phyloP scores from a whole-genome alignment of 2,797 vertebrate species.

The Propithecus deckenii region DNA sequence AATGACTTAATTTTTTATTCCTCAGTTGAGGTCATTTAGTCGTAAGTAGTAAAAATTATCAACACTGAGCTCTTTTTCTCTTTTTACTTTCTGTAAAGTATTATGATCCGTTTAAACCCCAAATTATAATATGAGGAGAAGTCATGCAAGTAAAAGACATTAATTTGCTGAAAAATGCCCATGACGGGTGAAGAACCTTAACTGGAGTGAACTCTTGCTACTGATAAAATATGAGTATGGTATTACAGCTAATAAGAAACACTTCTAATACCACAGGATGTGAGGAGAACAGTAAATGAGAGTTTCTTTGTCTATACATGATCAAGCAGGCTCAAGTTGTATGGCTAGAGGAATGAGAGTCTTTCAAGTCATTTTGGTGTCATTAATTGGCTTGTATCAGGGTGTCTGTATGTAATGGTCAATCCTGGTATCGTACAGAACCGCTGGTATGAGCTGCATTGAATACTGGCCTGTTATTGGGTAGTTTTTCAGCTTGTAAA shows the following conservation, averaged over 20 bases:
- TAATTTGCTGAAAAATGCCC: slow-evolving; percentile 76
- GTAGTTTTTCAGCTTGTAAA: neutral
- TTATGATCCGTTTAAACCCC: slow-evolving; percentile 72
- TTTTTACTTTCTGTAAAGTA: slow-evolving; percentile 76
- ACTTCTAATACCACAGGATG: slow-evolving; percentile 9
- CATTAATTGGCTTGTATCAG: neutral
- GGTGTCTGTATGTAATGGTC: neutral
- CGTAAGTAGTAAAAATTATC: slow-evolving; percentile 80
- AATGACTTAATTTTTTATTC: slow-evolving; percentile 90
- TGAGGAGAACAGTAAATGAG: slow-evolving; percentile 52
- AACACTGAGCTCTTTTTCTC: slow-evolving; percentile 71
- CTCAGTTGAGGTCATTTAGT: slow-evolving; percentile 81
- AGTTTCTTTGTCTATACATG: slow-evolving; percentile 54
- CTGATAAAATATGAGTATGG: slow-evolving; percentile 76
- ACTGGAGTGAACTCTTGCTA: slow-evolving; percentile 71
- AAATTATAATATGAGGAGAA: slow-evolving; percentile 78
- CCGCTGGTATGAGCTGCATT: neutral
- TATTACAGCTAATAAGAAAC: slow-evolving; percentile 61
- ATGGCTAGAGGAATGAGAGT: neutral
- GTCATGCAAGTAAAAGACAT: slow-evolving; percentile 77
- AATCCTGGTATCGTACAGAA: neutral
- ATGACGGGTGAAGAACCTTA: slow-evolving; percentile 75
- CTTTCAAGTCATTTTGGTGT: neutral
- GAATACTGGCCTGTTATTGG: neutral
- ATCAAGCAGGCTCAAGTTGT: slow-evolving; percentile 44